A percentile compares a stretch with the other conserved stretches of the same genome.
Conservation (phyloP, 2,113 vertebrate species). For the Probosciger aterrimus region DNA sequence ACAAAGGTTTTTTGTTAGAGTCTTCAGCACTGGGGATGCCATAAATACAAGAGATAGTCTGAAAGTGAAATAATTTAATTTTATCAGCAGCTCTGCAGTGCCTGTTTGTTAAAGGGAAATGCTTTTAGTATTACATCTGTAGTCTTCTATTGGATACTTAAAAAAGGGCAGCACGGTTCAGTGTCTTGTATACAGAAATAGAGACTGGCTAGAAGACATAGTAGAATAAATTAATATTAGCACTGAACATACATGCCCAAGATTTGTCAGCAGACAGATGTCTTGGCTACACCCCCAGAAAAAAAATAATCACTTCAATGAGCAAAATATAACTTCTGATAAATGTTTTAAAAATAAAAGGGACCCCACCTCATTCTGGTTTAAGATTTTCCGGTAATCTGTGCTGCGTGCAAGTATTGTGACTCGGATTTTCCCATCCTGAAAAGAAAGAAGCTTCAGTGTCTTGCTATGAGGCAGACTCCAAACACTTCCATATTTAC, state of each 20-base stretch:
- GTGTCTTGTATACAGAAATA: neutral
- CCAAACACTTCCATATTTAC: neutral
- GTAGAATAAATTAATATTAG: conserved; percentile 3
- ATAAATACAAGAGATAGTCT: neutral
- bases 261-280: neutral
- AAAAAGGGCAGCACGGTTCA: conserved; percentile 13
- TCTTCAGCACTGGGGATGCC: neutral
- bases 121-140: conserved; percentile 21
- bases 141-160: neutral
- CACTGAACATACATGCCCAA: neutral
- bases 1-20: neutral
- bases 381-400: conserved; percentile 91
- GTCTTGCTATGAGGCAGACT: neutral
- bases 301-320: neutral
- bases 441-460: conserved; percentile 53
- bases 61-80: neutral
- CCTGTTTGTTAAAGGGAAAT: conserved; percentile 32
- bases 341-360: neutral
- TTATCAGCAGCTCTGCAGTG: neutral
- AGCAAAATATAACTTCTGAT: neutral
- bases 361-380: conserved; percentile 88
- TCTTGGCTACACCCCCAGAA: neutral
- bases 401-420: conserved; percentile 94
- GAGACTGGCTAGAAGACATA: neutral
- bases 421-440: conserved; percentile 91